Percentiles rank a stretch among this genome's conserved stretches.
Conservation (phyloP, 2,888 invertebrate genomes). For the Podabrus alpinus region DNA sequence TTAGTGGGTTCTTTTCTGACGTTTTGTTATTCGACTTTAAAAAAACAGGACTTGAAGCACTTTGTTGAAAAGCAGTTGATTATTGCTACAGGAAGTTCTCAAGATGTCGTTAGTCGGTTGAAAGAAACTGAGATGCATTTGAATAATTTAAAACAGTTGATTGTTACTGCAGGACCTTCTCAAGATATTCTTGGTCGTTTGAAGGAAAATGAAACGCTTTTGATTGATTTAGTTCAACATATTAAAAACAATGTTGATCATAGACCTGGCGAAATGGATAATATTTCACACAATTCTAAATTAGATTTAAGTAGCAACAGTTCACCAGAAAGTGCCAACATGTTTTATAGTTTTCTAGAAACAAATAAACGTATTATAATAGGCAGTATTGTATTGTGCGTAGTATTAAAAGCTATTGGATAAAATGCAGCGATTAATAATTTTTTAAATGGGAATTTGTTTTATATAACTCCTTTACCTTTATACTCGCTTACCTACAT, state of each 20-base stretch:
- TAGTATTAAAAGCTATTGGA: background rate
- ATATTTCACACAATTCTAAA: background rate
- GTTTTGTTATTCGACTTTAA: slow-evolving; percentile 47
- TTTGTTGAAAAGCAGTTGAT: slow-evolving; percentile 7
- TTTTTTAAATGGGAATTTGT: background rate
- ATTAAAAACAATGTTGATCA: background rate
- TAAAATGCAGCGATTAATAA: background rate
- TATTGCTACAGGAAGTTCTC: background rate
- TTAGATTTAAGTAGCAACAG: background rate
- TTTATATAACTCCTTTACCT: too few species aligned
- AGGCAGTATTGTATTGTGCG: background rate
- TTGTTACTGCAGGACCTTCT: background rate
- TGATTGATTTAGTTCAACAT: background rate
- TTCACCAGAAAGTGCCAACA: background rate
- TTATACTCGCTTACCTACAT: too few species aligned
- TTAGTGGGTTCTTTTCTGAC: slow-evolving; percentile 51
- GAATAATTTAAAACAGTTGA: background rate
- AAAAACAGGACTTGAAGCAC: slow-evolving; percentile 49
- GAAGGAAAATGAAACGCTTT: slow-evolving; percentile 10
- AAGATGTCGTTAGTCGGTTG: slow-evolving; percentile 5
- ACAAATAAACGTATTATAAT: background rate
- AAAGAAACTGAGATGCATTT: slow-evolving; percentile 14
- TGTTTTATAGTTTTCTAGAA: background rate
- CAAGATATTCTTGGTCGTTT: slow-evolving; percentile 3
- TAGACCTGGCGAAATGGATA: background rate